Percentiles rank a stretch among this genome's conserved stretches.
Evolutionary conservation across 2,797 vertebrate species (phyloP).

Genomic region (Phataginus tricuspis): DNA sequence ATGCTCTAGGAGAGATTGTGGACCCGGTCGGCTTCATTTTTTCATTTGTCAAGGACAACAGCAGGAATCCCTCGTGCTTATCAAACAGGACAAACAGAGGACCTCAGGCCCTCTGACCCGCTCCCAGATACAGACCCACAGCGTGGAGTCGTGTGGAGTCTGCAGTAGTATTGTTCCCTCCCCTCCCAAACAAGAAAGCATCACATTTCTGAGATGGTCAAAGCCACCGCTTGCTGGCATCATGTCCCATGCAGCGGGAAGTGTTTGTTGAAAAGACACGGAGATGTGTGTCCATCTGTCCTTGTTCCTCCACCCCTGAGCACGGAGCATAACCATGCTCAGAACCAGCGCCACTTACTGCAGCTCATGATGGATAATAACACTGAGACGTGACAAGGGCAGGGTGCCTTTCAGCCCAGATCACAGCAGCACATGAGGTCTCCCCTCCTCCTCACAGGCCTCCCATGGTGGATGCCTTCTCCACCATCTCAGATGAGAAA

Average conservation of each 20-base stretch:
- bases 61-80: background rate
- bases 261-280: background rate
- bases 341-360: background rate
- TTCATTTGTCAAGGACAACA: background rate
- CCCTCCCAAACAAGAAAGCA: background rate
- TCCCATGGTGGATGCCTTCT: background rate
- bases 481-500: background rate
- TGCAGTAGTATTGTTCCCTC: fast-evolving
- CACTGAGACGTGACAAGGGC: background rate
- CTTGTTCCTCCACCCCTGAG: background rate
- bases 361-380: background rate
- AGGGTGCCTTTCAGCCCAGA: background rate
- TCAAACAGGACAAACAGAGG: background rate
- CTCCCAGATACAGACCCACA: background rate
- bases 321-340: background rate
- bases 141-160: background rate
- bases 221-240: background rate
- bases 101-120: background rate
- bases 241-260: background rate
- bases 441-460: background rate
- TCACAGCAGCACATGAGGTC: no score
- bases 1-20: background rate
- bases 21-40: background rate
- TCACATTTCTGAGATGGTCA: background rate
- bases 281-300: background rate